Base-by-base conservation (phyloP, 2,888 invertebrate genomes). In the Lasioglossum leucozonium region DNA sequence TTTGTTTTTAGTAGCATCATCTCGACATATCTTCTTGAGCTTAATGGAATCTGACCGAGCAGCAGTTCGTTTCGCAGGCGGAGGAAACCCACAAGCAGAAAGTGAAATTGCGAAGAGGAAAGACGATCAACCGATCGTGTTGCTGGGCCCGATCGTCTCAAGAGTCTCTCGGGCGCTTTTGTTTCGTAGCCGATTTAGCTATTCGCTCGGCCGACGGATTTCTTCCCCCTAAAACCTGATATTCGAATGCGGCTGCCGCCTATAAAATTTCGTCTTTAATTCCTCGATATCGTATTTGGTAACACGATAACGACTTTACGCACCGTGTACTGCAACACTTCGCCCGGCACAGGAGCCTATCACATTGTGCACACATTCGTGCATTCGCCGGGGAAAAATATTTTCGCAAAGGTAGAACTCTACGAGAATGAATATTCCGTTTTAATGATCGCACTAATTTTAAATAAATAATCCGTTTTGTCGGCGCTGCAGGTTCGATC, bases 241-340 rank as follows among this genome's bases (percentile, higher is more conserved):
- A 76, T 51, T 47, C 67, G 47, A 76, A 26, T 34, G 34, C 67
- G 76, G 76, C 67, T 37, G 47, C 16, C 47, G 67, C 42, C 67
- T 76, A 76, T 76, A 47, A 76, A 67, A 76, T 76, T 76, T 67
- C 76, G n/a, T 22, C 67, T 51, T 40, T 67, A 51, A 67, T 76
- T 76, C 47, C 76, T 76, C 47, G 34, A 67, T 76, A 76, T 76
- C 76, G 37, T 47, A n/a, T 76, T 65, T 76, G 67, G 76, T 76
- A 76, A 76, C 47, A 67, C 76, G 76, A 76, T 76, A 76, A 76
- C 76, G 34, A 37, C 47, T 34, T 67, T 30, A 13, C 44, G n/a
- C 76, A 6, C 4, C 47, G 67, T 47, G 37, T 26, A 76, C 47
- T 51, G 5, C 40, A 34, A 75, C 75, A 30, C 30, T 34, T 44